Percentiles rank a stretch among this genome's conserved stretches.
These are phyloP conservation scores for Eupithecia inturbata DNA, from an alignment of 2,888 invertebrate genomes.

Conservation along the genomic window DNA sequence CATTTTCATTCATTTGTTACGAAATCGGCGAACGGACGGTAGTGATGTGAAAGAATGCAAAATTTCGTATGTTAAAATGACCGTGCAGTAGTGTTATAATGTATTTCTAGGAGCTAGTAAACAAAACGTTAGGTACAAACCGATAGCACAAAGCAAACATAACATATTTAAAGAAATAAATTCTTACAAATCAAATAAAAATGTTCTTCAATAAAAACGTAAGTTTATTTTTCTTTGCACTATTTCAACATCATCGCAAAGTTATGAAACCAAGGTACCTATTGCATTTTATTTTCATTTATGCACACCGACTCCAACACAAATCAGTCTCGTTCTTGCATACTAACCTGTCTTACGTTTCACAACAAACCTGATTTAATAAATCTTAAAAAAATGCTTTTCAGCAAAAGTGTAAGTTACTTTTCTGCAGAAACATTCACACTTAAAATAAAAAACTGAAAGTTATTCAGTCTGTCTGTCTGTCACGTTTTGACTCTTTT, in stretches of 20 bases:
- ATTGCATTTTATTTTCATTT: background rate
- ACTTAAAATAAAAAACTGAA: background rate
- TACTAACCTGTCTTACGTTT: background rate
- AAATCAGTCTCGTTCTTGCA: background rate
- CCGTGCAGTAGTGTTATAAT: background rate
- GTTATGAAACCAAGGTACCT: background rate
- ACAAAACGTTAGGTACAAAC: background rate
- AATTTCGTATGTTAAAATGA: background rate
- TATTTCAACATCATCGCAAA: conserved; percentile 11
- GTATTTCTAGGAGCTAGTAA: background rate
- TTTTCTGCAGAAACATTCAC: background rate
- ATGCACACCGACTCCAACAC: background rate
- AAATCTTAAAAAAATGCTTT: background rate
- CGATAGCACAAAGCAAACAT: background rate
- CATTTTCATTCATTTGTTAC: background rate
- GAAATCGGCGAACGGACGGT: background rate
- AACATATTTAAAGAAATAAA: background rate
- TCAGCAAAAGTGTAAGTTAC: background rate
- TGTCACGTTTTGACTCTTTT: background rate
- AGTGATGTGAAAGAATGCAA: background rate
- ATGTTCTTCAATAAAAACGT: conserved; percentile 46
- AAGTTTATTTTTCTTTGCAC: conserved; percentile 29
- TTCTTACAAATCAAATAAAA: background rate
- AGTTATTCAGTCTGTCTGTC: background rate
- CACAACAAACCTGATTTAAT: background rate